A percentile compares a stretch with the other conserved stretches of the same genome.
Conservation (phyloP, 1,140 invertebrate genomes). For the Physella acuta region DNA sequence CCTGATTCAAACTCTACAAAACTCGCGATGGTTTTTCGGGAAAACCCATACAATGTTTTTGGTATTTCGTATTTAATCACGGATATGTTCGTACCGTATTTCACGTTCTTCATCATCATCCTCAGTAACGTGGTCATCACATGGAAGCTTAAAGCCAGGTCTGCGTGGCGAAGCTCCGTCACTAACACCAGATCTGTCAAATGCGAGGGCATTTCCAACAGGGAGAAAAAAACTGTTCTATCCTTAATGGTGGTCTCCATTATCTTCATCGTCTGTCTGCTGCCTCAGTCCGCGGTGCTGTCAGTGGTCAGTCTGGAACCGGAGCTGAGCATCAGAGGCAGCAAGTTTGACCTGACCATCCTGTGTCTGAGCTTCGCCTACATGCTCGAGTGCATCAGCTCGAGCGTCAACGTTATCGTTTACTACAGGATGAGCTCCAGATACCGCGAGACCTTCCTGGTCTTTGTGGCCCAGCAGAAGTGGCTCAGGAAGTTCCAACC, state of each 20-base stretch:
- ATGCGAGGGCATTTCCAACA: not conserved
- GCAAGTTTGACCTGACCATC: not conserved
- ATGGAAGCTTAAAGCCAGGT: no score
- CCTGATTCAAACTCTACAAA: no score
- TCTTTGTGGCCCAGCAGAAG: no score
- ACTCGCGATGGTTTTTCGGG: no score
- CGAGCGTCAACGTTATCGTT: slow-evolving; percentile 1
- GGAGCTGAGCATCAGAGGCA: not conserved
- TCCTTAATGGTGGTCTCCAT: not conserved
- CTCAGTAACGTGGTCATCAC: no score
- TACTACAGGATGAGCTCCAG: slow-evolving; percentile 10
- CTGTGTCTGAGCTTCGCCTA: not conserved
- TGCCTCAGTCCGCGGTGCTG: not conserved
- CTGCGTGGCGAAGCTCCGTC: no score
- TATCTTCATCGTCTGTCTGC: not conserved
- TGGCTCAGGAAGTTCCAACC: no score
- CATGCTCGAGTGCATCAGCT: not conserved
- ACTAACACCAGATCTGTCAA: not conserved
- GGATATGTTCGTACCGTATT: no score
- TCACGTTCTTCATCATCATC: no score
- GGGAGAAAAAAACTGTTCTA: not conserved
- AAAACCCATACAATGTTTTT: no score
- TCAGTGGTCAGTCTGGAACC: not conserved
- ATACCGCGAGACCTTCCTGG: not conserved
- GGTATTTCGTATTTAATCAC: no score